Evolutionary conservation across 1,140 invertebrate genomes (phyloP).

Genomic region (Leptonema lineaticorne): DNA sequence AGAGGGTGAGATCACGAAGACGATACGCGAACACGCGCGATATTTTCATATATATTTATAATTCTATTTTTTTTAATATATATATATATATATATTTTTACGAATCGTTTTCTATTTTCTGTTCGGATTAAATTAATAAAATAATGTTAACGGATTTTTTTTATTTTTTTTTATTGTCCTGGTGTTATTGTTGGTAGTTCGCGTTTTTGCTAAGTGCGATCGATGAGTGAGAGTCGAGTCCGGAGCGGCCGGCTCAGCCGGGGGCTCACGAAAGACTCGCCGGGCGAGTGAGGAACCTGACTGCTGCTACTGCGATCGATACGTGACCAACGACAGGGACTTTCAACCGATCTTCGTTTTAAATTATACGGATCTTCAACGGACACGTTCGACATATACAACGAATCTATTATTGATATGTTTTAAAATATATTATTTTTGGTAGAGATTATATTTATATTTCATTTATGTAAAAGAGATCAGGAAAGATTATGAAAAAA

Average conservation of each 20-base stretch:
- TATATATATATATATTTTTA: not conserved
- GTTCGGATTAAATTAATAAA: too few relatives aligned
- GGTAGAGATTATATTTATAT: too few relatives aligned
- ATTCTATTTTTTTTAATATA: too few relatives aligned
- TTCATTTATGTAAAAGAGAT: too few relatives aligned
- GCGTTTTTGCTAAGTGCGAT: conserved; percentile 7
- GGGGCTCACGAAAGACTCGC: conserved; percentile 36
- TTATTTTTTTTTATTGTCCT: not conserved
- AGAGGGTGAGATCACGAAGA: too few relatives aligned
- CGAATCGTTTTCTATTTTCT: too few relatives aligned
- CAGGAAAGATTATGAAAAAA: too few relatives aligned
- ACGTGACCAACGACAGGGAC: conserved; percentile 11
- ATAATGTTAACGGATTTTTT: too few relatives aligned
- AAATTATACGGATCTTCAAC: not conserved
- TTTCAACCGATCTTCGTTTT: not conserved
- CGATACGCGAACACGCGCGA: too few relatives aligned
- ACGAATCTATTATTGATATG: not conserved
- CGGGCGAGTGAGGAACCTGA: conserved; percentile 23
- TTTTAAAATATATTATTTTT: too few relatives aligned
- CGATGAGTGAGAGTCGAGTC: conserved; percentile 10
- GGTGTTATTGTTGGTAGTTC: not conserved
- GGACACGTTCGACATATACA: too few relatives aligned
- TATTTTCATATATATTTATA: too few relatives aligned
- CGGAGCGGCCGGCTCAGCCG: conserved; percentile 36
- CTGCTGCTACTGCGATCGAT: not conserved